phyloP scores from a whole-genome alignment of 2,888 invertebrate species.

The Griposia aprilina region DNA sequence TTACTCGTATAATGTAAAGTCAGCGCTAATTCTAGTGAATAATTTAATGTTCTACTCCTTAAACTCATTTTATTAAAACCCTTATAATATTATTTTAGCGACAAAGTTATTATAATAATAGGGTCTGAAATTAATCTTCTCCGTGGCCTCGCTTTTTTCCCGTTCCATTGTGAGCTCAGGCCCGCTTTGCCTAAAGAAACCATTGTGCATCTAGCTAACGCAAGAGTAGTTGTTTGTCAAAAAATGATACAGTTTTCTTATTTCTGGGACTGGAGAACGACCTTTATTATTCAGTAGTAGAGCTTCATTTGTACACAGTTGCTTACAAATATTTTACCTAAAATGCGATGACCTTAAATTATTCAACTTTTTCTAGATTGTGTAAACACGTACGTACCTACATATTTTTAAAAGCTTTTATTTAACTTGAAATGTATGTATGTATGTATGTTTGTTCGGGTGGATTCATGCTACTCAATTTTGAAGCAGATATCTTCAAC shows the following conservation, averaged over 20 bases:
- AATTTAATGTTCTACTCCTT: conserved; percentile 36
- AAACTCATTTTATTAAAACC: conserved; percentile 21
- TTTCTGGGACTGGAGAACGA: conserved; percentile 29
- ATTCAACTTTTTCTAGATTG: not conserved
- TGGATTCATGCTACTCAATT: too few species aligned
- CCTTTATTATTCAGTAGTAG: conserved; percentile 34
- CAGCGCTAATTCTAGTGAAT: conserved; percentile 13
- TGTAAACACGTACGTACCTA: not conserved
- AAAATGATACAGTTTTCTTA: conserved; percentile 52
- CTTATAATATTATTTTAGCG: conserved; percentile 28
- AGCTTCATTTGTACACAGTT: conserved; percentile 16
- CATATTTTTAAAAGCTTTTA: too few species aligned
- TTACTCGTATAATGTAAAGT: conserved; percentile 11
- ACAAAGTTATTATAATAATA: conserved; percentile 50
- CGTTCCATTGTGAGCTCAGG: conserved; percentile 45
- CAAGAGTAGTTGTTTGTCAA: conserved; percentile 55
- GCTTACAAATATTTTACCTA: conserved; percentile 2
- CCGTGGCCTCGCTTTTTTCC: conserved; percentile 32
- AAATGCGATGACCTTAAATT: not conserved
- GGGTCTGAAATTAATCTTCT: conserved; percentile 55
- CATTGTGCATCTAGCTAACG: conserved; percentile 51
- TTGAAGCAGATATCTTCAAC: too few species aligned
- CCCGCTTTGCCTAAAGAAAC: conserved; percentile 47
- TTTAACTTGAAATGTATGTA: too few species aligned
- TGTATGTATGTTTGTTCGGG: too few species aligned